Conservation (phyloP, 2,888 invertebrate genomes). For the Melolontha melolontha region DNA sequence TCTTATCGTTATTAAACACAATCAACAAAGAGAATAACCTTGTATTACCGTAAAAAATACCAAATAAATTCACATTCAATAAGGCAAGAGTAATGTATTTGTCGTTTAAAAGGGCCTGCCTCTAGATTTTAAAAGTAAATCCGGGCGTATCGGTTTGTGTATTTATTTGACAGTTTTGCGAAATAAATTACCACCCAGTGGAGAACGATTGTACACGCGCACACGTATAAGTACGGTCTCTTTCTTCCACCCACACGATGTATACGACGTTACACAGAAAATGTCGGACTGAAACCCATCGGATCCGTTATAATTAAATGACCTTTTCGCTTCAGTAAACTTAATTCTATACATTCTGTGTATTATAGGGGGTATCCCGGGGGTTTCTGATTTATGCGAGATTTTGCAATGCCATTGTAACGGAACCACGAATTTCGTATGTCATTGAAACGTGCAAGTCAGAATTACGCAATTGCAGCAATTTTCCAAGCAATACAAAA, state of each 20-base stretch:
- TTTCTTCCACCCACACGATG: conserved; percentile 8
- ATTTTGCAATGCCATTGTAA: conserved; percentile 15
- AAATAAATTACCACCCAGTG: conserved; percentile 21
- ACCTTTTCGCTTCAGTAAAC: conserved; percentile 45
- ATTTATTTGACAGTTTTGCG: conserved; percentile 33
- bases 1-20: too few species aligned
- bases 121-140: conserved; percentile 22
- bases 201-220: conserved; percentile 3
- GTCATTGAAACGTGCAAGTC: too few species aligned
- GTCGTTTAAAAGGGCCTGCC: too few species aligned
- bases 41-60: too few species aligned
- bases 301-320: conserved; percentile 45
- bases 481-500: too few species aligned
- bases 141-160: conserved; percentile 20
- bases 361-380: conserved; percentile 38
- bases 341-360: conserved; percentile 45
- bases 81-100: too few species aligned
- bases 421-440: too few species aligned
- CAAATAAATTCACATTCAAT: too few species aligned
- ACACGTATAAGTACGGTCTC: background rate
- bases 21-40: too few species aligned
- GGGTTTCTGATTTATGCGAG: conserved; percentile 47
- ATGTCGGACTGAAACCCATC: conserved; percentile 38
- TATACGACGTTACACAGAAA: conserved; percentile 12
- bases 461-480: too few species aligned